A percentile compares a stretch with the other conserved stretches of the same genome.
These are phyloP conservation scores for Aplocera efformata DNA, from an alignment of 2,888 invertebrate species.

Conservation along the genomic window DNA sequence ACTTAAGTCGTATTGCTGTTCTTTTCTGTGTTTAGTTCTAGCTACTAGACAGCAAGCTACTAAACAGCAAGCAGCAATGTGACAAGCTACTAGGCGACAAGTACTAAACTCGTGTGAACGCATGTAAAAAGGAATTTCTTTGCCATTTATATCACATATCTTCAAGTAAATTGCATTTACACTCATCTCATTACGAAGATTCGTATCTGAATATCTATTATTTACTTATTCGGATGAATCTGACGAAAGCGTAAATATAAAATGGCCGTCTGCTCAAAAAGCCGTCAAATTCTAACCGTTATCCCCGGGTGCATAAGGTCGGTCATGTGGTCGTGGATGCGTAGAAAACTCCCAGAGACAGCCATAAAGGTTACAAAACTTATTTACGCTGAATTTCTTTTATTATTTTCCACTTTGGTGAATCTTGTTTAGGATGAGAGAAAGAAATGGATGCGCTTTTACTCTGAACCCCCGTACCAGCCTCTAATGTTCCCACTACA, in stretches of 20 bases:
- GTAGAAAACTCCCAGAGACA: conserved; percentile 23
- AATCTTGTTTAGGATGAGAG: conserved; percentile 18
- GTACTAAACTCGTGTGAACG: too few species aligned
- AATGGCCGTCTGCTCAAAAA: conserved; percentile 8
- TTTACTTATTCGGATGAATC: conserved; percentile 24
- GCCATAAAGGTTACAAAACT: conserved; percentile 35
- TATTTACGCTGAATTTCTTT: conserved; percentile 44
- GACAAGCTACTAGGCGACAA: too few species aligned
- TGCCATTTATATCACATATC: too few species aligned
- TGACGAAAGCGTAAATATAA: conserved; percentile 22
- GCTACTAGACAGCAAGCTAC: too few species aligned
- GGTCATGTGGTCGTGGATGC: conserved; percentile 6
- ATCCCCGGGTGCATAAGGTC: conserved; percentile 6
- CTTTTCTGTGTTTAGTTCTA: too few species aligned
- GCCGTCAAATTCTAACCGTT: not conserved
- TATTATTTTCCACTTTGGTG: conserved; percentile 41
- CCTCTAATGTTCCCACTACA: too few species aligned
- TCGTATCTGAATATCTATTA: conserved; percentile 13
- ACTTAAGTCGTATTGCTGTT: too few species aligned
- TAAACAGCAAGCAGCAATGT: too few species aligned
- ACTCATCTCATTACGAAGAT: conserved; percentile 28
- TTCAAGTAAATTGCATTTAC: too few species aligned
- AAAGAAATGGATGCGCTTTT: conserved; percentile 23
- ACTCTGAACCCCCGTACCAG: too few species aligned
- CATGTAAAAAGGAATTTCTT: too few species aligned